Evolutionary conservation across 2,888 invertebrate genomes (phyloP).

Genomic region (Cheilosia scutellata): DNA sequence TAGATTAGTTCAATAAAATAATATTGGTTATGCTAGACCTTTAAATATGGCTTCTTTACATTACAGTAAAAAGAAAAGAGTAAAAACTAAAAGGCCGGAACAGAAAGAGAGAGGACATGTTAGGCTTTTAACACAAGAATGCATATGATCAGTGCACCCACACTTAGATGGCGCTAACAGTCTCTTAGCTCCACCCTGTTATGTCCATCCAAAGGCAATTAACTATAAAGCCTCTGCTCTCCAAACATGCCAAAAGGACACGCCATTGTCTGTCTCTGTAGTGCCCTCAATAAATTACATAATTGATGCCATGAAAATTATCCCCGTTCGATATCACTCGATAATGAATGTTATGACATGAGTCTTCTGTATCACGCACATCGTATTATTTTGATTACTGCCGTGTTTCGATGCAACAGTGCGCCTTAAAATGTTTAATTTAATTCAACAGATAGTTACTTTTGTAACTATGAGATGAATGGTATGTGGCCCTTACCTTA

Average conservation of each 20-base stretch:
- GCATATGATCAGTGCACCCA: no score
- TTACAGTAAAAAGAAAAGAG: no score
- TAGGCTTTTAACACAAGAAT: no score
- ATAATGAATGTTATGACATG: conserved; percentile 4
- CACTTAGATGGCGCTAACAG: no score
- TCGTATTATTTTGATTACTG: conserved; percentile 46
- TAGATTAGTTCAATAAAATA: no score
- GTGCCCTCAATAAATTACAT: conserved; percentile 52
- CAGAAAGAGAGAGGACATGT: no score
- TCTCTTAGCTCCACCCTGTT: background rate
- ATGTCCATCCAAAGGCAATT: background rate
- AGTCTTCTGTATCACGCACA: conserved; percentile 48
- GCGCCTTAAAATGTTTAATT: conserved; percentile 17
- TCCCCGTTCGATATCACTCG: conserved; percentile 31
- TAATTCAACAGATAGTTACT: conserved; percentile 20
- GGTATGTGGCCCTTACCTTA: conserved; percentile 20
- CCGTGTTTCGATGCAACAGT: background rate
- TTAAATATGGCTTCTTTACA: no score
- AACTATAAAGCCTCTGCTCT: background rate
- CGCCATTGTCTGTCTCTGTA: background rate
- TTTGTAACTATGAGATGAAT: conserved; percentile 1
- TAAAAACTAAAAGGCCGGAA: no score
- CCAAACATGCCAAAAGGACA: background rate
- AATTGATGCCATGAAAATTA: conserved; percentile 52
- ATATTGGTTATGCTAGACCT: no score